Evolutionary conservation across 2,888 invertebrate genomes (phyloP), one percentile per base, ranked within the genome.

Genomic region (Pyrocoelia pectoralis): DNA sequence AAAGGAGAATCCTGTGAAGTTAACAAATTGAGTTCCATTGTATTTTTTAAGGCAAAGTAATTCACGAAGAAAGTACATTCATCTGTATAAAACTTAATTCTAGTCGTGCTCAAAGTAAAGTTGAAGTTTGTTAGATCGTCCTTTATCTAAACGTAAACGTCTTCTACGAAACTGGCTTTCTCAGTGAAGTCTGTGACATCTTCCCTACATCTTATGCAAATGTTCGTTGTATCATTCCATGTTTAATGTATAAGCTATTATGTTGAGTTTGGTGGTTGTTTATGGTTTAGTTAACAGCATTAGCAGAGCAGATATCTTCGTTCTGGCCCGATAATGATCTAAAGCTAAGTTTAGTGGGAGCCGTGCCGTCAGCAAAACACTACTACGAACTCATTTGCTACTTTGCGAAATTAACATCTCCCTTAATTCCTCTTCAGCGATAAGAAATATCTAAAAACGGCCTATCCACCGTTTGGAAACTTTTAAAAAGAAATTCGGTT

Each of bases 231-330:
- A 77, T 78, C 76, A 73, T 76, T 77, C 76, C 76, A 79, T 79
- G 79, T 78, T 78, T 79, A 79, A 79, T 79, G 78, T 78, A 78
- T 79, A 78, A 78, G 78, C 78, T 77, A 79, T 78, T 79, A 78
- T 78, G 79, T 76, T 76, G 75, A 76, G 76, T 78, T 77, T 73
- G 76, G 77, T 74, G 75, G 75, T 77, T 77, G 79, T 79, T 78
- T 78, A 78, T 77, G 76, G 77, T 78, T 78, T 77, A 76, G 76
- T 77, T 77, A 76, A 74, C 75, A 74, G 71, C 75, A 77, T 78
- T 78, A 77, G 76, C 76, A 77, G 76, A 75, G 77, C 72, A 74
- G 73, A 73, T 73, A 76, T 74, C 74, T 72, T 72, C 71, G 70
- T 72, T 72, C 64, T 68, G 67, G 69, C 71, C 70, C 73, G 77